Percentiles rank a stretch among this genome's conserved stretches.
Conservation (phyloP, 1,140 invertebrate genomes). For the Zophobas morio region DNA sequence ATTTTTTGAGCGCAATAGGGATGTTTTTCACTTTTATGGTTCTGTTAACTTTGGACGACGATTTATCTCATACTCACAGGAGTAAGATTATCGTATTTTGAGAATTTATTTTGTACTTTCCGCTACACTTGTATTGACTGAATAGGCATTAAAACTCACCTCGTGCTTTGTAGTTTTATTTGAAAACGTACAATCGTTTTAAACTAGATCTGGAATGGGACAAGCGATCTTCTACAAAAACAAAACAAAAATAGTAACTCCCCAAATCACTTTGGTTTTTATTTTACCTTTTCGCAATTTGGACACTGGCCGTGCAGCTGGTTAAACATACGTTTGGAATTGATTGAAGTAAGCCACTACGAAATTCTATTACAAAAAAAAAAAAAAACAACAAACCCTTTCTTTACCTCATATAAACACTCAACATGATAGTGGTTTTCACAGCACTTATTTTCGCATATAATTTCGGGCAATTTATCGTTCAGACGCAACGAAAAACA, state of each 20-base stretch:
- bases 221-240: slow-evolving; percentile 44
- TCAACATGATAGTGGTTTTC: slow-evolving; percentile 59
- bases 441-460: slow-evolving; percentile 61
- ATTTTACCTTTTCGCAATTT: slow-evolving; percentile 61
- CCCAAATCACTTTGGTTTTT: not conserved
- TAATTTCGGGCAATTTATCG: slow-evolving; percentile 61
- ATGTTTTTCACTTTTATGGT: slow-evolving; percentile 93
- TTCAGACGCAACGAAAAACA: slow-evolving; percentile 60
- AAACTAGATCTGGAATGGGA: slow-evolving; percentile 6
- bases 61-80: slow-evolving; percentile 76
- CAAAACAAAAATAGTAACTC: not conserved
- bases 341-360: slow-evolving; percentile 59
- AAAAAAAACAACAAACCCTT: slow-evolving; percentile 46
- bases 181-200: no score
- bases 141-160: not conserved
- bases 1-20: slow-evolving; percentile 87
- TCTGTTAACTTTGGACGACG: slow-evolving; percentile 86
- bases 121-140: no score
- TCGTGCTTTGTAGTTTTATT: not conserved
- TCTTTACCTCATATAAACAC: slow-evolving; percentile 62
- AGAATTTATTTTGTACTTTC: slow-evolving; percentile 49
- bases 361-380: no score
- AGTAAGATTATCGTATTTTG: slow-evolving; percentile 86
- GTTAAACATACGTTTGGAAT: slow-evolving; percentile 57
- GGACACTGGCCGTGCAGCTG: slow-evolving; percentile 61